Conservation (phyloP, 2,888 invertebrate genomes). For the Zaprionus bogoriensis region DNA sequence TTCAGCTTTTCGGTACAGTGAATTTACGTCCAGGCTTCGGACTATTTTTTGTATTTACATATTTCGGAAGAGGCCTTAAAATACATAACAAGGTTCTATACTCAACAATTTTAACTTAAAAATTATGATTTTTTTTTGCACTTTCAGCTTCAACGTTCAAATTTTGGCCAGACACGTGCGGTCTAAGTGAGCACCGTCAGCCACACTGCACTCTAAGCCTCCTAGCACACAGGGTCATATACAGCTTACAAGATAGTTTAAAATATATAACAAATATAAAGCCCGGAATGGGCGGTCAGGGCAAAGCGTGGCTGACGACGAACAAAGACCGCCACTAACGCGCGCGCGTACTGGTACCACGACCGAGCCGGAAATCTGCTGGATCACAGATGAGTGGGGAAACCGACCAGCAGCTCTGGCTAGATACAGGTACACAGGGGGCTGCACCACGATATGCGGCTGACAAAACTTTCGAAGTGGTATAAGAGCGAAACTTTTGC, state of each 20-base stretch:
- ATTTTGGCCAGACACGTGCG: slow-evolving; percentile 44
- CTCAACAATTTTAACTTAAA: slow-evolving; percentile 69
- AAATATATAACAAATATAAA: slow-evolving; percentile 61
- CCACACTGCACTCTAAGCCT: slow-evolving; percentile 53
- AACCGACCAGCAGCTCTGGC: slow-evolving; percentile 71
- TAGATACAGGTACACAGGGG: slow-evolving; percentile 17
- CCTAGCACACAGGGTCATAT: slow-evolving; percentile 29
- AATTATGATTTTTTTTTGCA: slow-evolving; percentile 56
- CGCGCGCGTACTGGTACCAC: slow-evolving; percentile 4
- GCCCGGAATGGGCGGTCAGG: slow-evolving; percentile 39
- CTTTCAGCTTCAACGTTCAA: slow-evolving; percentile 61
- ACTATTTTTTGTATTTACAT: slow-evolving; percentile 47
- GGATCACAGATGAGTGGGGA: slow-evolving; percentile 60
- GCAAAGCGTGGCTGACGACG: slow-evolving; percentile 39
- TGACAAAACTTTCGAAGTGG: slow-evolving; percentile 49
- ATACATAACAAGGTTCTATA: slow-evolving; percentile 51
- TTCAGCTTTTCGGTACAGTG: slow-evolving; percentile 42
- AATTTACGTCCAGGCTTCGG: slow-evolving; percentile 44
- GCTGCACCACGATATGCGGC: slow-evolving; percentile 17
- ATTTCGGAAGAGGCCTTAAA: slow-evolving; percentile 29
- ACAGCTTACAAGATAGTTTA: slow-evolving; percentile 58
- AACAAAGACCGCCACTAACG: slow-evolving; percentile 16
- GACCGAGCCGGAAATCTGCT: slow-evolving; percentile 42
- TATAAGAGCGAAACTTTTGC: slow-evolving; percentile 56
- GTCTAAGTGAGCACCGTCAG: slow-evolving; percentile 43